Conservation (phyloP, 2,888 invertebrate species). For the Parnassius glacialis region DNA sequence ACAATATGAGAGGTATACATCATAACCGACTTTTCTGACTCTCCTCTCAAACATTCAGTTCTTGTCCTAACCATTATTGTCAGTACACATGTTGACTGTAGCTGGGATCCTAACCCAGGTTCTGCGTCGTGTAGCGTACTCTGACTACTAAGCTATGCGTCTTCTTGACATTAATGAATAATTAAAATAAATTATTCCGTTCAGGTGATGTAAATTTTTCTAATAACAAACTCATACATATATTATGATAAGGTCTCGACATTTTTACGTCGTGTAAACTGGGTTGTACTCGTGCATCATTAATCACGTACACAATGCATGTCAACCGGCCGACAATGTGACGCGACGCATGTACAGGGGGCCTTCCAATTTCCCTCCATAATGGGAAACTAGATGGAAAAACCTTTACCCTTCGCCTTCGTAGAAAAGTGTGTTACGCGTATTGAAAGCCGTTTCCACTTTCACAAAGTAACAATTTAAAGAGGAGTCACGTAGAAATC, state of each 20-base stretch:
- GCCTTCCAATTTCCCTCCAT: slow-evolving; percentile 62
- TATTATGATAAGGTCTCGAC: slow-evolving; percentile 32
- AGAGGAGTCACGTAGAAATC: slow-evolving; percentile 33
- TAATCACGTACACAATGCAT: slow-evolving; percentile 75
- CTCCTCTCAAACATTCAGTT: too few relatives aligned
- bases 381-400: slow-evolving; percentile 73
- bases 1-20: too few relatives aligned
- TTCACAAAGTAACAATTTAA: slow-evolving; percentile 31
- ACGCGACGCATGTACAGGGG: slow-evolving; percentile 63
- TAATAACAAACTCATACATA: slow-evolving; percentile 39
- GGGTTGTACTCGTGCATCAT: slow-evolving; percentile 60
- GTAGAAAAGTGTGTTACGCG: slow-evolving; percentile 34
- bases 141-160: too few relatives aligned
- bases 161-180: background rate
- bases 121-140: too few relatives aligned
- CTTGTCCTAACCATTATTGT: too few relatives aligned
- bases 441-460: slow-evolving; percentile 31
- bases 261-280: slow-evolving; percentile 70
- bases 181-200: slow-evolving; percentile 10
- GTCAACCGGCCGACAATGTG: slow-evolving; percentile 51
- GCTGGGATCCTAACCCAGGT: too few relatives aligned
- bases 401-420: slow-evolving; percentile 39
- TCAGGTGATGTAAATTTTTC: slow-evolving; percentile 28
- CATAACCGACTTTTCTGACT: too few relatives aligned
- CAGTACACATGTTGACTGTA: too few relatives aligned